These are phyloP conservation scores for Rotaria sp. DNA, from an alignment of 2,888 invertebrate species.

Conservation along the genomic window DNA sequence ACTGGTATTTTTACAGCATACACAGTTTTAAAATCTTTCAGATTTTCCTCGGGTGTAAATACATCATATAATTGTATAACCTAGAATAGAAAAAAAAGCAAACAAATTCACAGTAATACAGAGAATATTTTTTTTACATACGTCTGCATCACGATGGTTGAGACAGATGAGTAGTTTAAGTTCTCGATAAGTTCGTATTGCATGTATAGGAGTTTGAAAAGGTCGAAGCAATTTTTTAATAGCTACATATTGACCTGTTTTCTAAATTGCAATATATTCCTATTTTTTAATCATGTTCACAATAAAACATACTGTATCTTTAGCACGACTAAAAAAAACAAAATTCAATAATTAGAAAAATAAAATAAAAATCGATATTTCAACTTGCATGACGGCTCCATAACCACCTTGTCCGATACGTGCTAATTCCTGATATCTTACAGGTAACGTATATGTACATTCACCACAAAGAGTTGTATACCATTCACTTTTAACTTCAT, in stretches of 20 bases:
- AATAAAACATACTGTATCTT: not conserved
- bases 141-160: conserved; percentile 89
- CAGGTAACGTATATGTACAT: not conserved
- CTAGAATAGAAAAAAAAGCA: not conserved
- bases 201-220: conserved; percentile 69
- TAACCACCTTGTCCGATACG: not conserved
- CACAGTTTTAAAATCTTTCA: not conserved
- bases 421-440: not conserved
- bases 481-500: not conserved
- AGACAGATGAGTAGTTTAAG: conserved; percentile 81
- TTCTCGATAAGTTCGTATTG: conserved; percentile 6
- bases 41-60: not conserved
- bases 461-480: not conserved
- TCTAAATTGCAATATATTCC: not conserved
- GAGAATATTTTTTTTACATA: conserved; percentile 78
- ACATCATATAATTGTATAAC: not conserved
- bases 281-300: not conserved
- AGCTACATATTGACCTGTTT: conserved; percentile 66
- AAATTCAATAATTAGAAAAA: not conserved
- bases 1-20: not conserved
- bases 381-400: not conserved
- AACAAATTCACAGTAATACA: not conserved
- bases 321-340: not conserved
- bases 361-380: not conserved
- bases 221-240: conserved; percentile 95